Conservation (phyloP, 2,888 invertebrate species). For the Dromius quadrimaculatus region DNA sequence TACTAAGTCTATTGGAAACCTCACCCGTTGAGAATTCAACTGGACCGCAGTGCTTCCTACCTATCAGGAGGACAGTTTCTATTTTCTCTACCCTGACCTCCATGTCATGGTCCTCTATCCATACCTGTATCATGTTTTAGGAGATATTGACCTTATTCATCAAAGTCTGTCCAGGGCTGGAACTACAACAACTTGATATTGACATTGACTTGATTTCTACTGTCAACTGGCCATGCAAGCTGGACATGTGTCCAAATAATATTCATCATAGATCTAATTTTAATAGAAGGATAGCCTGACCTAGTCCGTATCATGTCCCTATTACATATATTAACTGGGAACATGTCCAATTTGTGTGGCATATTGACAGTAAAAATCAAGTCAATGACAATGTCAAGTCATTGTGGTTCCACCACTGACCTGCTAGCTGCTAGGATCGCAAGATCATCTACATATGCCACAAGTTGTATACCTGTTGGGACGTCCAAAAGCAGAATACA, state of each 20-base stretch:
- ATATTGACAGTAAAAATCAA: too few relatives aligned
- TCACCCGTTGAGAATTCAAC: neutral
- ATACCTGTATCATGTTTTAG: neutral
- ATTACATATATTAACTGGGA: too few relatives aligned
- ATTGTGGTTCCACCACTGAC: too few relatives aligned
- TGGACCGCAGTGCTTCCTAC: neutral
- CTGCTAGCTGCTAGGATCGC: neutral
- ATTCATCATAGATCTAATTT: too few relatives aligned
- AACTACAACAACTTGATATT: too few relatives aligned
- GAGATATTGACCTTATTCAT: neutral
- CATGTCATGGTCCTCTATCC: neutral
- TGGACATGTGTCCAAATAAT: too few relatives aligned
- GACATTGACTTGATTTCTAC: too few relatives aligned
- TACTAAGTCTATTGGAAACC: neutral
- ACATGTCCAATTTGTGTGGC: too few relatives aligned
- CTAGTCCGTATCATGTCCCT: too few relatives aligned
- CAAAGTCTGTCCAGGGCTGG: neutral
- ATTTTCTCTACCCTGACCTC: neutral
- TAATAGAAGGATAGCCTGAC: too few relatives aligned
- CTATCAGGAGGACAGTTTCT: neutral
- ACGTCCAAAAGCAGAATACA: neutral
- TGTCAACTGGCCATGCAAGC: too few relatives aligned
- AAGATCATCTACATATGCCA: neutral
- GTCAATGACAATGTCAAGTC: too few relatives aligned
- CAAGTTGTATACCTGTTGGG: neutral